Percentiles rank a stretch among this genome's conserved stretches.
phyloP scores from a whole-genome alignment of 2,797 vertebrate genomes.

The Sebastes matsubarae region DNA sequence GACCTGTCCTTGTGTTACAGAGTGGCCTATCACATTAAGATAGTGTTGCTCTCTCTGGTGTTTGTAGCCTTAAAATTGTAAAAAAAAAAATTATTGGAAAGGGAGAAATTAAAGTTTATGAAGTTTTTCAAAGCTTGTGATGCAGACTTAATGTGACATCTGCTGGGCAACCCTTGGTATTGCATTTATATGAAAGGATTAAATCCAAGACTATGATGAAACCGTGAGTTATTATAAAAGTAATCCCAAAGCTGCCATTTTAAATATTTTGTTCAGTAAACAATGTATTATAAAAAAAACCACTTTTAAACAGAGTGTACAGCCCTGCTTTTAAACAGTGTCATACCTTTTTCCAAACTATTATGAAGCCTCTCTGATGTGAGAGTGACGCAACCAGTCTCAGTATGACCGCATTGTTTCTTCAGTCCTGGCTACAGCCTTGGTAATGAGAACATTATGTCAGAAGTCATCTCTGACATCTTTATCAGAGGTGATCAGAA shows the following conservation, averaged over 20 bases:
- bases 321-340: not conserved
- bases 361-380: not conserved
- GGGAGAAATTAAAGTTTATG: not conserved
- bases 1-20: not conserved
- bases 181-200: not conserved
- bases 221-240: not conserved
- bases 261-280: not conserved
- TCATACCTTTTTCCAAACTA: not conserved
- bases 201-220: not conserved
- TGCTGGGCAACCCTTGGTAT: not conserved
- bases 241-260: not conserved
- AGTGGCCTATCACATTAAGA: not conserved
- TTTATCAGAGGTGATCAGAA: not conserved
- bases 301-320: not conserved
- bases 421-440: not conserved
- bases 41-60: not conserved
- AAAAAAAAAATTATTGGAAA: not conserved
- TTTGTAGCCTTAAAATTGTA: not conserved
- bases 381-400: not conserved
- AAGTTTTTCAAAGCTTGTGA: not conserved
- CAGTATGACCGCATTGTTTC: not conserved
- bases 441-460: rapidly evolving
- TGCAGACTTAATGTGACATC: conserved; percentile 10
- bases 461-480: too few relatives aligned
- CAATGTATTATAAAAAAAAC: not conserved